A percentile compares a stretch with the other conserved stretches of the same genome.
Conservation (phyloP, 2,888 invertebrate genomes). For the Sipha maydis region DNA sequence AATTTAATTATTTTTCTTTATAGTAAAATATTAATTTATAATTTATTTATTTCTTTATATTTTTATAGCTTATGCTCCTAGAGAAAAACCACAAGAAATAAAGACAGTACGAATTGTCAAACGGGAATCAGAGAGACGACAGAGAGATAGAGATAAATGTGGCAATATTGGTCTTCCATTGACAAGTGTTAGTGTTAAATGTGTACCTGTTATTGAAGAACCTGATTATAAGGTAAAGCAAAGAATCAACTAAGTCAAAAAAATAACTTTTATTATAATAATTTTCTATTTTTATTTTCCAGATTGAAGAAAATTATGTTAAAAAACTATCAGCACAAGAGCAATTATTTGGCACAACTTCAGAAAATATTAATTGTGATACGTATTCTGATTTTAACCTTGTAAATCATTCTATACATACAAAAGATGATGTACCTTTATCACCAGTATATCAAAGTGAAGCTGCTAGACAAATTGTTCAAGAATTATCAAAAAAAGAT, state of each 20-base stretch:
- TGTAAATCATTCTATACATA: slow-evolving; percentile 65
- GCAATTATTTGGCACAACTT: slow-evolving; percentile 67
- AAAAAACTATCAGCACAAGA: slow-evolving; percentile 66
- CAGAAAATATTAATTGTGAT: slow-evolving; percentile 64
- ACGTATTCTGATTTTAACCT: slow-evolving; percentile 33
- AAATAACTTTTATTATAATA: neutral
- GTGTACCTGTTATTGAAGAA: slow-evolving; percentile 68
- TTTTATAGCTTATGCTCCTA: slow-evolving; percentile 74
- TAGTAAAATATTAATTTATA: neutral
- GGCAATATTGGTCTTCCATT: slow-evolving; percentile 67
- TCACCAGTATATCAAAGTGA: slow-evolving; percentile 88
- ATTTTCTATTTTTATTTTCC: neutral
- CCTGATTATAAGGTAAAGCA: slow-evolving; percentile 62
- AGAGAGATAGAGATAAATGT: slow-evolving; percentile 79
- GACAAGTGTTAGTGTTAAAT: slow-evolving; percentile 65
- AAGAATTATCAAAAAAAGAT: slow-evolving; percentile 74
- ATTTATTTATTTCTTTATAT: slow-evolving; percentile 48
- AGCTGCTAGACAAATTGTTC: slow-evolving; percentile 86
- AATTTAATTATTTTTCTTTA: slow-evolving; percentile 8
- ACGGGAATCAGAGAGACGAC: slow-evolving; percentile 86
- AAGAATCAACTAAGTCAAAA: neutral
- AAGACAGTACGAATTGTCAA: slow-evolving; percentile 95
- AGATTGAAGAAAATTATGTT: slow-evolving; percentile 43
- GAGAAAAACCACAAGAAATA: slow-evolving; percentile 85
- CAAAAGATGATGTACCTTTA: slow-evolving; percentile 70